Conservation (phyloP, 2,113 vertebrate species). For the Oryctolagus cuniculus region mOryCun1.1 NC_091435.1:61405001-61405500, state of each 20-base stretch:
- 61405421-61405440: constrained; percentile 52
- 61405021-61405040: neutral
- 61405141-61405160: constrained; percentile 68
- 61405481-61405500: constrained; percentile 19
- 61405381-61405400: constrained; percentile 60
- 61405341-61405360: constrained; percentile 77
- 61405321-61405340: constrained; percentile 83
- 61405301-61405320: constrained; percentile 71
- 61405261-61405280: constrained; percentile 83
- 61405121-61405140: constrained; percentile 24
- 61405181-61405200: constrained; percentile 49
- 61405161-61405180: constrained; percentile 52
- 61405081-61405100: neutral
- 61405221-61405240: constrained; percentile 76
- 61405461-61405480: neutral
- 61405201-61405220: constrained; percentile 54
- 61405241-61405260: constrained; percentile 85
- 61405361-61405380: constrained; percentile 79
- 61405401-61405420: constrained; percentile 72
- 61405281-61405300: constrained; percentile 63
- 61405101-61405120: neutral
- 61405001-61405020: neutral
- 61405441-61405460: neutral
- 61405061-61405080: neutral
- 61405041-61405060: neutral